These are phyloP conservation scores for Engraulis encrasicolus DNA, from an alignment of 2,113 vertebrate genomes.

Conservation along the genomic window DNA sequence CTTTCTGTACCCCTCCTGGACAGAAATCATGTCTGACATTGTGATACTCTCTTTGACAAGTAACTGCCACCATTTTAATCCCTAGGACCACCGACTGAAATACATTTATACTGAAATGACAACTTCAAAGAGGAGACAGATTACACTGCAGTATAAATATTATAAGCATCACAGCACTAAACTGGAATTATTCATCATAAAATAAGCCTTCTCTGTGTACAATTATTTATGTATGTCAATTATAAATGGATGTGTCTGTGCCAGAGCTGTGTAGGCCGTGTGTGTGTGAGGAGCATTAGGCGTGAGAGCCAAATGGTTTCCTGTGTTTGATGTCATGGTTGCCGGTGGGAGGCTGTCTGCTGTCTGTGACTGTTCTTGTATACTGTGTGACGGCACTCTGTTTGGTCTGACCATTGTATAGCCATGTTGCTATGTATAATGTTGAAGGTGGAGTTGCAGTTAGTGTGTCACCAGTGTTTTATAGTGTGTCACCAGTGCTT, in stretches of 20 bases:
- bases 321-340: neutral
- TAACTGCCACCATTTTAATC: neutral
- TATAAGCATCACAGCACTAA: constrained; percentile 40
- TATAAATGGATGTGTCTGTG: constrained; percentile 55
- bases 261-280: constrained; percentile 26
- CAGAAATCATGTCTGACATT: neutral
- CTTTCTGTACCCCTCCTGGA: neutral
- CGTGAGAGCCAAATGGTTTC: constrained; percentile 3
- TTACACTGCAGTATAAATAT: constrained; percentile 38
- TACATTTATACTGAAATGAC: constrained; percentile 30
- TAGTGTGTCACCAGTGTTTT: too few relatives aligned
- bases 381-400: too few relatives aligned
- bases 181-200: constrained; percentile 61
- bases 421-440: neutral
- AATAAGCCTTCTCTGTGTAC: constrained; percentile 52
- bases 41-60: neutral
- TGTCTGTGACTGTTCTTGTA: neutral
- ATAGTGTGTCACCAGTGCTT: too few relatives aligned
- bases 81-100: neutral
- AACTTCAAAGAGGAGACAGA: constrained; percentile 12
- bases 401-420: neutral
- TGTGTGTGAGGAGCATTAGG: neutral
- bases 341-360: neutral
- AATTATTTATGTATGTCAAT: constrained; percentile 65
- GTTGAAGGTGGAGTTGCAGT: neutral